A percentile compares a stretch with the other conserved stretches of the same genome.
Conservation (phyloP, 2,113 vertebrate genomes). For the Solea senegalensis region DNA sequence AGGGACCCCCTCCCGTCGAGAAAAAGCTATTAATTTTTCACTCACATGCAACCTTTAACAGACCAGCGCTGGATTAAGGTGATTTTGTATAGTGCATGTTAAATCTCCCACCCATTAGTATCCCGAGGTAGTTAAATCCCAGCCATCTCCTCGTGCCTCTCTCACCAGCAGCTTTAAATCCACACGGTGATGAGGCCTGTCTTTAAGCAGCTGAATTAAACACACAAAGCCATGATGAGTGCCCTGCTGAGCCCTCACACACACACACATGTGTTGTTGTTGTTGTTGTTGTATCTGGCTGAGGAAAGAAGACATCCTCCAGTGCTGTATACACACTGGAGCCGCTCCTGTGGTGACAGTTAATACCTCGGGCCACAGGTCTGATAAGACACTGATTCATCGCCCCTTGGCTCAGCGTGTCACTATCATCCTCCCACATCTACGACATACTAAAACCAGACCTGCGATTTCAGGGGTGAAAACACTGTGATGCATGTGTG, state of each 20-base stretch:
- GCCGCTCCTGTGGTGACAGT: slow-evolving; percentile 59
- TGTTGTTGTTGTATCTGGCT: slow-evolving; percentile 23
- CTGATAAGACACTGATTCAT: slow-evolving; percentile 74
- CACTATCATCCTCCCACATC: slow-evolving; percentile 60
- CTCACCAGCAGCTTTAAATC: slow-evolving; percentile 59
- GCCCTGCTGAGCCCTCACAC: slow-evolving; percentile 18
- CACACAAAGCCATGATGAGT: slow-evolving; percentile 34
- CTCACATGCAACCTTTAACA: slow-evolving; percentile 30
- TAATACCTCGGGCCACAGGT: slow-evolving; percentile 53
- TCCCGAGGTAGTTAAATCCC: slow-evolving; percentile 61
- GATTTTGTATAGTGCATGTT: slow-evolving; percentile 56
- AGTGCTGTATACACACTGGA: not conserved
- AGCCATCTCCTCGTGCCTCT: slow-evolving; percentile 49
- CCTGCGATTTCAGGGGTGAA: slow-evolving; percentile 53
- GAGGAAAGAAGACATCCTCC: slow-evolving; percentile 30
- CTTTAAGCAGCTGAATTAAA: slow-evolving; percentile 71
- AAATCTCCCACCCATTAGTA: slow-evolving; percentile 60
- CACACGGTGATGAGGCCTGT: slow-evolving; percentile 45
- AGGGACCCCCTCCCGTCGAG: slow-evolving; percentile 6
- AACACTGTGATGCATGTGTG: not conserved
- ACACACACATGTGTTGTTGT: slow-evolving; percentile 18
- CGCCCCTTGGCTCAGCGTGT: slow-evolving; percentile 52
- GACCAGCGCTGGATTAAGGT: slow-evolving; percentile 56
- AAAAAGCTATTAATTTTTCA: slow-evolving; percentile 45
- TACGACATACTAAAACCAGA: slow-evolving; percentile 53